Conservation (phyloP, 2,113 vertebrate species). For the Leucopsar rothschildi region DNA sequence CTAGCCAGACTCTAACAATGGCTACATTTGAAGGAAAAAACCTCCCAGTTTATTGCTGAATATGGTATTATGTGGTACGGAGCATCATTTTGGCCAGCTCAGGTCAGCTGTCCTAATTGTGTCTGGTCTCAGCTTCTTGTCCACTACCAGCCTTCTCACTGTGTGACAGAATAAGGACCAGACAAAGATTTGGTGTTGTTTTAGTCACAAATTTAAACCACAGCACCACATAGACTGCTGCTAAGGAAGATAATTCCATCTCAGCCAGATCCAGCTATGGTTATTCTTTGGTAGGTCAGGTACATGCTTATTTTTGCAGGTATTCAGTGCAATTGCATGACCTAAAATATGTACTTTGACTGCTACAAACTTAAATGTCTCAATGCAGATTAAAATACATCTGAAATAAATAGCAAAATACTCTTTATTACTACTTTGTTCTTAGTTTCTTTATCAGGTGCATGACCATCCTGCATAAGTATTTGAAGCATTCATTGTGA, state of each 20-base stretch:
- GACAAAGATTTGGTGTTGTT: background rate
- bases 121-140: background rate
- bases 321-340: background rate
- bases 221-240: background rate
- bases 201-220: background rate
- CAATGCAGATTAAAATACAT: background rate
- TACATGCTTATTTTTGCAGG: background rate
- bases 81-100: background rate
- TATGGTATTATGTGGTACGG: background rate
- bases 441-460: background rate
- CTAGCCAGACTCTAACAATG: background rate
- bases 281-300: background rate
- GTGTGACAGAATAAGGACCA: background rate
- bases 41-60: background rate
- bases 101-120: background rate
- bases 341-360: background rate
- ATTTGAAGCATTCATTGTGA: background rate
- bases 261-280: background rate
- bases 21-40: background rate
- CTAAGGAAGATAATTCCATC: background rate
- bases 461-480: background rate
- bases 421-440: background rate
- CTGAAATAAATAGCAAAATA: background rate
- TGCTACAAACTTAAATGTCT: background rate
- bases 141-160: background rate